Base-by-base conservation (phyloP, 2,797 vertebrate species). In the Sebastolobus altivelis region DNA sequence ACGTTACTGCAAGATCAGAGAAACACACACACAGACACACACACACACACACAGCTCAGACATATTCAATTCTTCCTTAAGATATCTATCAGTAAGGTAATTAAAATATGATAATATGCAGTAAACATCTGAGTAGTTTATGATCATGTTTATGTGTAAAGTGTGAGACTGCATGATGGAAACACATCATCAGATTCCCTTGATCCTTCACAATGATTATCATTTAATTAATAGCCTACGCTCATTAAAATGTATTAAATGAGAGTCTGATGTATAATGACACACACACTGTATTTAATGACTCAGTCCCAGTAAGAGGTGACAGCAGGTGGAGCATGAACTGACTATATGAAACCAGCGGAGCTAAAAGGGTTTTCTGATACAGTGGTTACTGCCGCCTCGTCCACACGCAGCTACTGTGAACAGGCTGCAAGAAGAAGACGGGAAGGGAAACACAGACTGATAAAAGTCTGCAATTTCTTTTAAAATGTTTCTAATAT, bases 1-100 rank as follows among this genome's bases (percentile, higher is more conserved):
- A 0, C 0, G 18, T 63, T 35, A 87, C 75, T 88, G 31, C 89
- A 88, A 10, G 10, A 65, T 9, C 3, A n/a, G n/a, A 67, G 20
- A 62, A 6, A 0, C 3, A 16, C 56, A 29, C 0, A 75, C 4
- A 37, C 43, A 70, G 16, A 49, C 10, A 72, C 8, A 22, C 2
- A 38, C 43, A 12, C 61, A 60, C 33, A 4, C 9, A 22, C 60
- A 62, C 14, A 6, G 11, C 54, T 56, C 54, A 56, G 54, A 60
- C 58, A 20, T 16, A 56, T 9, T 29, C 8, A 59, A 14, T 10
- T 31, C 8, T 18, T 31, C 31, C 31, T 61, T 35, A 61, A 33
- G 29, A 59, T 31, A 59, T 59, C 56, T 0, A 31, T 20, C 5
- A 59, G 29, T 29, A 14, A 58, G 25, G 55, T 29, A 29, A 58